A percentile compares a stretch with the other conserved stretches of the same genome.
phyloP scores from a whole-genome alignment of 2,888 invertebrate genomes.

The Campoplex nolae region DNA sequence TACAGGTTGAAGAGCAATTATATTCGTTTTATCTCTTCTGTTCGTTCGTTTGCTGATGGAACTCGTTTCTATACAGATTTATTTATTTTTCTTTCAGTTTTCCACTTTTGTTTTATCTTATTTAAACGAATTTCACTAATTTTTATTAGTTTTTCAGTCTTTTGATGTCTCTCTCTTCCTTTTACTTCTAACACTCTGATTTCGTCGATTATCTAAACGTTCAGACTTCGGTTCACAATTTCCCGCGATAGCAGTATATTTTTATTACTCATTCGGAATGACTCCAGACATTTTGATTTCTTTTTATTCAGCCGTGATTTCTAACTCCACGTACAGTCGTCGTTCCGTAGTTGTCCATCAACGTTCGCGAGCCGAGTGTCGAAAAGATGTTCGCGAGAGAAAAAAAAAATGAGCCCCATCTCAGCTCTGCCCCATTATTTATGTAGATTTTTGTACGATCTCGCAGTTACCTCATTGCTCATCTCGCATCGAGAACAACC shows the following conservation, averaged over 20 bases:
- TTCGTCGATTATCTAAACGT: background rate
- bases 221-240: background rate
- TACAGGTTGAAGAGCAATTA: background rate
- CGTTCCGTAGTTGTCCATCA: conserved; percentile 55
- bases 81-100: background rate
- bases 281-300: background rate
- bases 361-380: conserved; percentile 41
- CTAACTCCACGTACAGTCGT: conserved; percentile 29
- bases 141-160: conserved; percentile 21
- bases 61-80: background rate
- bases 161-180: background rate
- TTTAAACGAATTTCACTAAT: background rate
- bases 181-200: background rate
- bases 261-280: background rate
- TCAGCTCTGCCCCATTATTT: conserved; percentile 64
- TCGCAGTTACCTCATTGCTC: conserved; percentile 56
- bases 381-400: conserved; percentile 39
- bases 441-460: conserved; percentile 62
- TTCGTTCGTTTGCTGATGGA: background rate
- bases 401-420: conserved; percentile 60
- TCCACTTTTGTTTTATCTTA: background rate
- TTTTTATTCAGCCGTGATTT: conserved; percentile 42
- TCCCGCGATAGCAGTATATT: conserved; percentile 4
- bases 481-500: conserved; percentile 74
- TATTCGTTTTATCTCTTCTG: background rate